Conservation (phyloP, 2,888 invertebrate genomes). For the Allophyes oxyacanthae region DNA sequence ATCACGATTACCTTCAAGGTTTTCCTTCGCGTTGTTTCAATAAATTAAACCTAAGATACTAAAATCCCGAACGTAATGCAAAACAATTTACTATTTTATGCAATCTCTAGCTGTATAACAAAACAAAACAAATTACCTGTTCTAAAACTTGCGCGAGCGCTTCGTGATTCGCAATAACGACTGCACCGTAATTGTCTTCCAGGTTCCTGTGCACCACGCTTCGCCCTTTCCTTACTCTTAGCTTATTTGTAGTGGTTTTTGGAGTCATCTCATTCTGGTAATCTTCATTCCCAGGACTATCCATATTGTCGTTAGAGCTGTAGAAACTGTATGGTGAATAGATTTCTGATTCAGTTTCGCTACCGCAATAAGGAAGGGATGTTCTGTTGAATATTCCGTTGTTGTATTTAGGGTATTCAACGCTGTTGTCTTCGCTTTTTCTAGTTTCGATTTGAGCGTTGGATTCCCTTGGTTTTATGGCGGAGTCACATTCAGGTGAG, state of each 20-base stretch:
- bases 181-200: constrained; percentile 97
- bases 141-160: constrained; percentile 96
- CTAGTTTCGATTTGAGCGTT: constrained; percentile 67
- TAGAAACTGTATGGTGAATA: constrained; percentile 95
- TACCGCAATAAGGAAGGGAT: constrained; percentile 94
- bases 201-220: constrained; percentile 95
- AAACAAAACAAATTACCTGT: constrained; percentile 90
- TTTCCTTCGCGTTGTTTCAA: constrained; percentile 16
- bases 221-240: constrained; percentile 93
- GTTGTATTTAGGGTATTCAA: constrained; percentile 90
- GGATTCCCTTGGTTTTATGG: constrained; percentile 81
- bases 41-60: constrained; percentile 21
- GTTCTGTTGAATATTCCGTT: constrained; percentile 90
- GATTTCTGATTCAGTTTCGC: constrained; percentile 95
- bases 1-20: constrained; percentile 34
- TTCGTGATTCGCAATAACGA: constrained; percentile 96
- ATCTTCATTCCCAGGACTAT: constrained; percentile 80
- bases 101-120: constrained; percentile 48
- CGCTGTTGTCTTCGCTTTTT: constrained; percentile 68
- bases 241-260: constrained; percentile 89
- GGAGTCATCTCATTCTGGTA: constrained; percentile 82
- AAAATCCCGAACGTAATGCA: constrained; percentile 33
- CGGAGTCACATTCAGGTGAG: constrained; percentile 91
- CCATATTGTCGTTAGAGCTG: constrained; percentile 89
- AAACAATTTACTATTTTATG: constrained; percentile 33